Base-by-base conservation (phyloP, 2,888 invertebrate species). In the Sesia bembeciformis region DNA sequence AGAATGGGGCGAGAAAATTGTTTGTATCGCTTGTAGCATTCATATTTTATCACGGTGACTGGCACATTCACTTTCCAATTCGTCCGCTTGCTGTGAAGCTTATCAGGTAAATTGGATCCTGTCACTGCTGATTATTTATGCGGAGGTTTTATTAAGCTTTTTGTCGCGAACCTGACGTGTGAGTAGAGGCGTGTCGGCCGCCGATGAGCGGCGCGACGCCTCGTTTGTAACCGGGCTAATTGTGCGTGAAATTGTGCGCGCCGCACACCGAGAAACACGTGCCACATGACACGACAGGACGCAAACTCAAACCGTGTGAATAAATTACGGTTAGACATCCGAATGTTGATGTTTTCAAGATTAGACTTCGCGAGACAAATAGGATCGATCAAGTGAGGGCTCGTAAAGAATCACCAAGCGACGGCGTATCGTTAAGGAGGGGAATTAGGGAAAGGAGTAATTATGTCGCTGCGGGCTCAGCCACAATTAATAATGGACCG, bases 241-340 rank as follows among this genome's bases (percentile, higher is more conserved):
- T 64, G 62, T 40, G 56, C 62, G 64, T 61, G 58, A 64, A 63
- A 65, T 63, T 59, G 61, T 49, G 55, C 54, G 56, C 57, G 58
- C 53, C 57, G 53, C 57, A 53, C 51, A 55, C 52, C 53, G 55
- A 50, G 49, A 55, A 38, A 52, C n/a, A 50, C 55, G 55, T 39
- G 53, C 40, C 50, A 38, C 50, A 6, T 4, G 39, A 23, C 23
- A 38, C 7, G 42, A 6, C 42, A 3, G 7, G 42, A 42, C 42
- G 23, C 23, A 23, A 23, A 23, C 2, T 23, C 23, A 23, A 23
- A 23, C 23, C 23, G 23, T 23, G 1, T 23, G 23, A 23, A 23
- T 23, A 23, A 23, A 23, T 23, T 23, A 23, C 23, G 23, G 23
- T 23, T 23, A 23, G 23, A 23, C 23, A 23, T 23, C 23, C 23